Evolutionary conservation across 2,113 vertebrate species (phyloP), one percentile per base, ranked within the genome.

Genomic region (Colaptes auratus): DNA sequence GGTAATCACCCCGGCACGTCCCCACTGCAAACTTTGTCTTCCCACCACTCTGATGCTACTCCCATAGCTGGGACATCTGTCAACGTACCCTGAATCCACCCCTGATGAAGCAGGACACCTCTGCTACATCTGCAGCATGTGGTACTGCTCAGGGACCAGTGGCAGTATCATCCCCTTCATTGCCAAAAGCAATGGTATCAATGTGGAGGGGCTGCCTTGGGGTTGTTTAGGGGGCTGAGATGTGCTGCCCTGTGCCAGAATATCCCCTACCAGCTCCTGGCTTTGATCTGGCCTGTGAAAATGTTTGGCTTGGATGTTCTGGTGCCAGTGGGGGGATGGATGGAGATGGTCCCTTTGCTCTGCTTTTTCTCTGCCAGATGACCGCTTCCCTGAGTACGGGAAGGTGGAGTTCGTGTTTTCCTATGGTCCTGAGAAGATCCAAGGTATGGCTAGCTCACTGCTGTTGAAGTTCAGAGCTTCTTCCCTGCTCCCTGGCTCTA

Each of bases 361-460:
- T 83, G 56, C 36, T 96, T 72, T 96, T 65, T 96, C 24, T 8
- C 81, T 77, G 66, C n/a, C 96, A 99, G 99, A 99, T 95, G 99
- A 99, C 42, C 98, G 99, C 66, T 99, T 99, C 93, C 99, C 99
- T 1, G 99, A 99, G 96, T 99, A 99, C 4, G 99, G 99, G 88
- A 99, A 99, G 97, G 99, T 99, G 94, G 99, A 99, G 90, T 99
- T 99, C 50, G 98, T 99, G 76, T 99, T 99, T 97, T 99, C 99
- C 39, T 99, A 99, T 2, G 99, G 98, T 30, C 99, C 99, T 1
- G 99, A 99, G 96, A 99, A 99, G 97, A 99, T 99, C 64, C 98
- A 99, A 98, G 99, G 99, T 99, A 98, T 72, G 35, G 27, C 74
- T 78, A 76, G 39, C n/a, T 59, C 74, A 33, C 42, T 8, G 8